Evolutionary conservation across 2,113 vertebrate species (phyloP).

Genomic region (Geothlypis trichas): DNA sequence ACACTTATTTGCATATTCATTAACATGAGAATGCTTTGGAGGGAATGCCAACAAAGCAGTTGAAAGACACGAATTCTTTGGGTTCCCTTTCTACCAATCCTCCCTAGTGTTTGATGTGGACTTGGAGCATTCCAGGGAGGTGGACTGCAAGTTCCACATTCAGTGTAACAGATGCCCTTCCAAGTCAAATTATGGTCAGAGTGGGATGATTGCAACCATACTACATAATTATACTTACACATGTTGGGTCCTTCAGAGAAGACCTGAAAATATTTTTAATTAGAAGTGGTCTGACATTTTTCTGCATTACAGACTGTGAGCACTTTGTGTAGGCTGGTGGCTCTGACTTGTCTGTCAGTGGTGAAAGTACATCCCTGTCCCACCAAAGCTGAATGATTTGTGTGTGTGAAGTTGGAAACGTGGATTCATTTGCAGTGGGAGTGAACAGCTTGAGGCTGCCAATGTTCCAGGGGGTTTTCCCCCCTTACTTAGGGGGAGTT

Average conservation of each 20-base stretch:
- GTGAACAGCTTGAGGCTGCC: not conserved
- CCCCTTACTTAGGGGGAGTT: not conserved
- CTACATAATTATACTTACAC: not conserved
- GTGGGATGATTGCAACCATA: not conserved
- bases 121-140: not conserved
- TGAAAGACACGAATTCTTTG: not conserved
- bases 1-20: constrained; percentile 29
- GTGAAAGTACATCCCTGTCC: not conserved
- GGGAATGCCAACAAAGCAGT: constrained; percentile 5
- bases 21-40: constrained; percentile 54
- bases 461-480: fast-evolving
- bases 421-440: not conserved
- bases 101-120: constrained; percentile 20
- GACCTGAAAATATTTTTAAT: not conserved
- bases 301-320: not conserved
- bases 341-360: not conserved
- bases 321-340: not conserved
- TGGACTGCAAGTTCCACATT: not conserved
- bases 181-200: not conserved
- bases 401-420: not conserved
- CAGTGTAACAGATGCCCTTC: not conserved
- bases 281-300: not conserved
- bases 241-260: not conserved
- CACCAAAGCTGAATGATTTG: not conserved
- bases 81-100: not conserved